A percentile compares a stretch with the other conserved stretches of the same genome.
phyloP scores from a whole-genome alignment of 2,888 invertebrate genomes.

The Caenorhabditis sinica region DNA sequence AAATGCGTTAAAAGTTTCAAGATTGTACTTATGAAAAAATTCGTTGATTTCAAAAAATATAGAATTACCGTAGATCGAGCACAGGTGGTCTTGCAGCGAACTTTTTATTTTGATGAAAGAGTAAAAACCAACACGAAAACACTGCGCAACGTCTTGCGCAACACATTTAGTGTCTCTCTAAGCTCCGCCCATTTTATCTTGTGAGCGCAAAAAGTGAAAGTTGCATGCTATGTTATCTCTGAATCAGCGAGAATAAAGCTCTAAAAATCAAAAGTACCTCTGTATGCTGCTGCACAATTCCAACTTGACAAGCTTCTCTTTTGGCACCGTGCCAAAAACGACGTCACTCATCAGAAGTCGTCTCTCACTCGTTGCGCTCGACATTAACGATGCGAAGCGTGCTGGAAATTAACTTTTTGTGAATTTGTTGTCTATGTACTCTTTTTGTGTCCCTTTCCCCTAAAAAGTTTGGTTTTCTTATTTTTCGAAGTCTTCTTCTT shows the following conservation, averaged over 20 bases:
- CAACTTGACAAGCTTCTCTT: constrained; percentile 40
- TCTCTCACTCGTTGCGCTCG: constrained; percentile 45
- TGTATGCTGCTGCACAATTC: not conserved
- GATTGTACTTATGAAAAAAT: not conserved
- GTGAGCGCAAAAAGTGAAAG: no score
- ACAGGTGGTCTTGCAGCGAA: constrained; percentile 3
- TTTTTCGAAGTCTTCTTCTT: not conserved
- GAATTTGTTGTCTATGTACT: constrained; percentile 13
- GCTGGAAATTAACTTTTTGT: constrained; percentile 35
- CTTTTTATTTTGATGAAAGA: not conserved
- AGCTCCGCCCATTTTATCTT: no score
- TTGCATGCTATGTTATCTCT: not conserved
- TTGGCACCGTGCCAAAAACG: constrained; percentile 56
- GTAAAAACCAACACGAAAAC: not conserved
- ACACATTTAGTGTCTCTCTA: not conserved
- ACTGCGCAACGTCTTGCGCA: not conserved
- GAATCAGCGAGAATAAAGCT: no score
- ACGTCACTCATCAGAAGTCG: constrained; percentile 59
- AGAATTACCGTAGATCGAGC: not conserved
- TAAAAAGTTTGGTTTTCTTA: not conserved
- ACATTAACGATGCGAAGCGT: constrained; percentile 57
- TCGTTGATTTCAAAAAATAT: not conserved
- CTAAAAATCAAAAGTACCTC: constrained; percentile 31
- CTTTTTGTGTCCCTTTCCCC: constrained; percentile 7
- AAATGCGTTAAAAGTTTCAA: not conserved